Evolutionary conservation across 2,888 invertebrate species (phyloP), one percentile per base, ranked within the genome.

Genomic region (Malacosoma neustria): DNA sequence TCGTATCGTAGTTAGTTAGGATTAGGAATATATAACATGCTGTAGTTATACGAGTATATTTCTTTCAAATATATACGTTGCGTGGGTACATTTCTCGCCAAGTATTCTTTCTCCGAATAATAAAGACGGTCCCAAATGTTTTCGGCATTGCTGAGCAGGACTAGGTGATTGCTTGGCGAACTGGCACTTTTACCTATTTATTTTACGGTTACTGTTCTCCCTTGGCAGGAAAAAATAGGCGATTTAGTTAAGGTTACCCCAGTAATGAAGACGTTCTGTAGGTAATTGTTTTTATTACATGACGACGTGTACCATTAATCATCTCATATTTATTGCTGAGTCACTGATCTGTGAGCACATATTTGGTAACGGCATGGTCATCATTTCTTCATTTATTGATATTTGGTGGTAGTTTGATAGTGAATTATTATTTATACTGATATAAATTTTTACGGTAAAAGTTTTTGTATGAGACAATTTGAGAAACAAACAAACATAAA

Each of bases 281-380:
- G 35, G 44, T 48, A 44, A 48, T 48, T 54, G 46, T 49, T 52
- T 47, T 42, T 51, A 45, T 42, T 45, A 43, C 51, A 38, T 43
- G 42, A 33, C 47, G 41, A 36, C 40, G 37, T 46, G 37, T 46
- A 36, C 40, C 41, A 45, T 54, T 45, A 39, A 45, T 51, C 49
- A 51, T 47, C 30, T 14, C 31, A 22, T 4, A 54, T 53, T 51
- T 54, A 54, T 45, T 39, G 43, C 37, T 1, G 41, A 40, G 40
- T 49, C 43, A 42, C 43, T 39, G 35, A 29, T 22, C 33, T 40
- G 38, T 36, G 41, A 22, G 9, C 42, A 42, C 39, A 39, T 43
- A 42, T 39, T 34, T 40, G 36, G 33, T 37, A 37, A 41, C 37
- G 32, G 4, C 9, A 22, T n/a, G n/a, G n/a, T n/a, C n/a, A n/a